Percentiles rank a stretch among this genome's conserved stretches.
Conservation (phyloP, 2,797 vertebrate genomes). For the Neostethus bicornis region DNA sequence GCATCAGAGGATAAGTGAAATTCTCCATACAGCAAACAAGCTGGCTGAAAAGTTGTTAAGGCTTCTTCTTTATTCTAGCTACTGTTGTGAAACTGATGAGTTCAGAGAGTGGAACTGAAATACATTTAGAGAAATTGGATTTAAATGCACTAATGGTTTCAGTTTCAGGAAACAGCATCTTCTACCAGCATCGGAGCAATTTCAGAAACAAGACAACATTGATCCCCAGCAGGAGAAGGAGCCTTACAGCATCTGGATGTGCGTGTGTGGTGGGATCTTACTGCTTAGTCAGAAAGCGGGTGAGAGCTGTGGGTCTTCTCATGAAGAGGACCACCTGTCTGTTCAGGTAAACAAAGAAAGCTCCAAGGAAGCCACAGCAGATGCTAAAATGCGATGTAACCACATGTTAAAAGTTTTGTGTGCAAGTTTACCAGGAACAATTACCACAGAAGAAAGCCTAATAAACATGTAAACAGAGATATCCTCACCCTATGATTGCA, state of each 20-base stretch:
- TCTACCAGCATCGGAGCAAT: conserved; percentile 14
- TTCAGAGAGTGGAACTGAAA: conserved; percentile 50
- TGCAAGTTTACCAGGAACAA: neutral
- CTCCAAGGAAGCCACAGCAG: conserved; percentile 94
- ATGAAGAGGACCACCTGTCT: conserved; percentile 94
- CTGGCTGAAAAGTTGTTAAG: conserved; percentile 62
- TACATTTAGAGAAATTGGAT: conserved; percentile 57
- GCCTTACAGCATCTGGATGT: conserved; percentile 2
- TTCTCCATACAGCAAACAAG: conserved; percentile 59
- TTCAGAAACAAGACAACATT: conserved; percentile 10
- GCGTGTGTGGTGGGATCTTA: conserved; percentile 73
- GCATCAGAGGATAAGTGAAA: conserved; percentile 68
- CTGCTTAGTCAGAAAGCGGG: conserved; percentile 92
- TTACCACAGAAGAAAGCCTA: neutral
- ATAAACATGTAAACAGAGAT: conserved; percentile 3
- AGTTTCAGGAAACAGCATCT: conserved; percentile 29
- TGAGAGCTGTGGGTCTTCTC: conserved; percentile 86
- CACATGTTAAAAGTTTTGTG: neutral
- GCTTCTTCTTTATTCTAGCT: conserved; percentile 47
- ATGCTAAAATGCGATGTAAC: conserved; percentile 77
- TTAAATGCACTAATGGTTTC: conserved; percentile 43
- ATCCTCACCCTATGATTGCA: conserved; percentile 91
- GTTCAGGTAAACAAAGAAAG: conserved; percentile 96
- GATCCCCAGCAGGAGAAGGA: conserved; percentile 13
- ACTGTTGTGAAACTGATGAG: conserved; percentile 67